Evolutionary conservation across 2,797 vertebrate species (phyloP).

Genomic region (Anguilla anguilla): DNA sequence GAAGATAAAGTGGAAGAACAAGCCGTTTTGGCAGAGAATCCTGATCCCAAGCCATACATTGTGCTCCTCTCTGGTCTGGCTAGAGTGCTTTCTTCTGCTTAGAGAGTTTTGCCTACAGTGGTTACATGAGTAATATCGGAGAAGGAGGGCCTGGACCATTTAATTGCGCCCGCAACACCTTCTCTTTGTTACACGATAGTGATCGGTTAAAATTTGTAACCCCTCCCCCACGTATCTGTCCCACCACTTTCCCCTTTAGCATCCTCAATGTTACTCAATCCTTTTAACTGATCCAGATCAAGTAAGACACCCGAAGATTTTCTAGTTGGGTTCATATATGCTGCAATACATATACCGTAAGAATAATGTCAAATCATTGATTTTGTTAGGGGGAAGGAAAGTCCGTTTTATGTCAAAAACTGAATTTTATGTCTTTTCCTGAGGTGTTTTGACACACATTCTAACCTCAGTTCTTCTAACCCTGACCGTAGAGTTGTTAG

Average conservation of each 20-base stretch:
- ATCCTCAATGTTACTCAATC: background rate
- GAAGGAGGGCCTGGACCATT: background rate
- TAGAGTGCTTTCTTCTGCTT: background rate
- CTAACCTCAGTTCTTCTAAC: background rate
- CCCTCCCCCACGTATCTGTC: background rate
- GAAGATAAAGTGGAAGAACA: background rate
- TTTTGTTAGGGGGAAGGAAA: background rate
- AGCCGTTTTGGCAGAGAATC: background rate
- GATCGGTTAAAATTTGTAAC: background rate
- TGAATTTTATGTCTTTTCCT: background rate
- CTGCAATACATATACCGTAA: too few species aligned
- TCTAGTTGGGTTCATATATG: background rate
- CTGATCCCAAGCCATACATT: conserved; percentile 2
- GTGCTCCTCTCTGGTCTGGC: background rate
- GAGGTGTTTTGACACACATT: background rate
- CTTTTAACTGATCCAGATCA: background rate
- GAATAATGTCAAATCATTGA: too few species aligned
- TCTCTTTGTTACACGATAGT: background rate
- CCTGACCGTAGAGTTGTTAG: background rate
- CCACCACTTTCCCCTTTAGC: background rate
- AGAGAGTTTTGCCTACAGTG: background rate
- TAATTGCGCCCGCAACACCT: background rate
- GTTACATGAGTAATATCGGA: background rate
- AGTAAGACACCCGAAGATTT: background rate
- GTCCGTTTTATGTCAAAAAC: background rate